Base-by-base conservation (phyloP, 2,888 invertebrate genomes). In the Aquatica leii region DNA sequence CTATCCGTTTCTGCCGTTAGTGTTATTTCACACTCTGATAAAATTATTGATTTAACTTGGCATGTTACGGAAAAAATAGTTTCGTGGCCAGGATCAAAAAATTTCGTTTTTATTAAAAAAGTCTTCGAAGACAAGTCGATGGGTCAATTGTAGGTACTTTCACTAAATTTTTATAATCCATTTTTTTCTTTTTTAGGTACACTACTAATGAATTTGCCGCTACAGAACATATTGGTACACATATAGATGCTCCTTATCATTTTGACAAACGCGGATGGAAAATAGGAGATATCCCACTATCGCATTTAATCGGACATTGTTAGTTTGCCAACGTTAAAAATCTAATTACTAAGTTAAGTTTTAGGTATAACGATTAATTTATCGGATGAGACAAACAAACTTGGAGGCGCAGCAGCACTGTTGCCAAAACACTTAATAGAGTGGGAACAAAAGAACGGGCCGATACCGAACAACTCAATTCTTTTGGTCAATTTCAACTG, bases 181-280 rank as follows among this genome's bases (percentile, higher is more conserved):
- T n/a, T 3, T 14, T 15, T 11, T 6, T 41, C n/a, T 11, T 17
- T 46, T 11, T 18, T 9, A 46, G 46, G 46, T 46, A 46, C 9
- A n/a, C 17, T 5, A 2, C 46, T 9, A 46, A 17, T 4, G 46
- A 46, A 18, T 46, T 46, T 17, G 20, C 8, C 1, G 11, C 11
- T 18, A 18, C 46, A 18, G 46, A 46, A 46, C 46, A 46, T 18
- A 11, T 8, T 11, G 46, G 46, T 5, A 46, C 46, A 11, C 46
- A 46, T 20, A 5, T 46, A n/a, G 46, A 46, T 17, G 46, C 46
- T 8, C 46, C 46, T 8, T 46, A 46, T 18, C 46, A 46, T 46
- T 46, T 18, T n/a, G 2, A 18, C 9, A 46, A 18, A 20, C 3
- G 18, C 11, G 46, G 46, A 11, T 46, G 17, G 18, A 46, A 46